Evolutionary conservation across 2,113 vertebrate species (phyloP), one percentile per base, ranked within the genome.

Genomic region (Origma solitaria): DNA sequence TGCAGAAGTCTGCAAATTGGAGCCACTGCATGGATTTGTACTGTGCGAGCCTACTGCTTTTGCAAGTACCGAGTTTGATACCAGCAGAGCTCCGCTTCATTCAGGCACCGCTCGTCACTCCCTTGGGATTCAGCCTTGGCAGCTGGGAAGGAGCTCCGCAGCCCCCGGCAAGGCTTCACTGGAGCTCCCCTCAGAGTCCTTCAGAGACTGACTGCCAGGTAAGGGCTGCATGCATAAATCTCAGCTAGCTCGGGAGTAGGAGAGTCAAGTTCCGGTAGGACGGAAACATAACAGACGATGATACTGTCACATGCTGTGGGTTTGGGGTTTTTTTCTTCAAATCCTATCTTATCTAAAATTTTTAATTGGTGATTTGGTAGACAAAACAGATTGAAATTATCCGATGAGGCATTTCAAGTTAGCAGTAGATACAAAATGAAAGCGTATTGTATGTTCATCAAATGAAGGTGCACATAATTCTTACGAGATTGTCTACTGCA

Each of bases 371-470:
- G 77, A 89, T 87, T 53, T 44, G 56, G 30, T 78, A 51, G 12
- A 86, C 54, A 77, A 91, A 92, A 89, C 21, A 86, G 56, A 91
- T 7, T 45, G 56, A 45, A 80, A 76, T 40, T 79, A 92, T 27
- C 27, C 2, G 3, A 66, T 28, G 28, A 92, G 58, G 76, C 50
- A 45, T 73, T 90, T 42, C 50, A 86, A 78, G 19, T 60, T 28
- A 85, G 49, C 50, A 87, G 69, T 2, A 62, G 37, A 51, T 25
- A 76, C 7, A 44, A 94, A 95, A 82, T 68, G 31, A 44, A 82
- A 85, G 61, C 0, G 0, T 47, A 71, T 16, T 54, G 45, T 27
- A 27, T 6, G 27, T 18, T 91, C 57, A 49, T 80, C 53, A 37
- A 61, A 76, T 31, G 38, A 94, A 85, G 37, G 20, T 0, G 0